These are phyloP conservation scores for Taenioides sp. DNA, from an alignment of 2,797 vertebrate genomes.

Conservation along the genomic window DNA sequence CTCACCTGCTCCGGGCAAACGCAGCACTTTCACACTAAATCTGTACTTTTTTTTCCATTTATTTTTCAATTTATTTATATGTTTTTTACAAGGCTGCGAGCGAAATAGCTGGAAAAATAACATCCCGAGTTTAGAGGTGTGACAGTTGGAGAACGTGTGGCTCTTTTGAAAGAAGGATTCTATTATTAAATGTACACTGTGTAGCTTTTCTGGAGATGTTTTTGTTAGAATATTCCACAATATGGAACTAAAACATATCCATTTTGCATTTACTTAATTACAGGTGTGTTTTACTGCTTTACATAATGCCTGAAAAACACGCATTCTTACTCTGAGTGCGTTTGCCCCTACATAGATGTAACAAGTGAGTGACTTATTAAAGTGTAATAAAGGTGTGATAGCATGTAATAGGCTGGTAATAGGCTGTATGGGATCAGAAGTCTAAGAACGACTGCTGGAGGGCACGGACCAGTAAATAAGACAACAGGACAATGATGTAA, in stretches of 20 bases:
- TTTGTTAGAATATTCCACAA: background rate
- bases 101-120: background rate
- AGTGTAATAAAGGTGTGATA: no score
- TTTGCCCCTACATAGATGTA: no score
- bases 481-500: no score
- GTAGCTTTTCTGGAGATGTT: background rate
- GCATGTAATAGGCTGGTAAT: no score
- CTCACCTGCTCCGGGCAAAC: constrained; percentile 2
- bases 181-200: background rate
- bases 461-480: no score
- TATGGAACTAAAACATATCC: background rate
- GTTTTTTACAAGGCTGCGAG: background rate
- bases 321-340: no score
- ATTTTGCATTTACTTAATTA: no score
- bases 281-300: no score
- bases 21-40: constrained; percentile 4
- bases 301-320: no score
- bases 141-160: background rate
- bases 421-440: no score
- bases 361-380: no score
- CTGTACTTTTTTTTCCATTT: background rate
- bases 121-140: background rate
- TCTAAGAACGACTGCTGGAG: no score
- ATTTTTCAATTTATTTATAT: background rate
- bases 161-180: background rate